Conservation (phyloP, 1,140 invertebrate genomes). For the Sycophila sp. region DNA sequence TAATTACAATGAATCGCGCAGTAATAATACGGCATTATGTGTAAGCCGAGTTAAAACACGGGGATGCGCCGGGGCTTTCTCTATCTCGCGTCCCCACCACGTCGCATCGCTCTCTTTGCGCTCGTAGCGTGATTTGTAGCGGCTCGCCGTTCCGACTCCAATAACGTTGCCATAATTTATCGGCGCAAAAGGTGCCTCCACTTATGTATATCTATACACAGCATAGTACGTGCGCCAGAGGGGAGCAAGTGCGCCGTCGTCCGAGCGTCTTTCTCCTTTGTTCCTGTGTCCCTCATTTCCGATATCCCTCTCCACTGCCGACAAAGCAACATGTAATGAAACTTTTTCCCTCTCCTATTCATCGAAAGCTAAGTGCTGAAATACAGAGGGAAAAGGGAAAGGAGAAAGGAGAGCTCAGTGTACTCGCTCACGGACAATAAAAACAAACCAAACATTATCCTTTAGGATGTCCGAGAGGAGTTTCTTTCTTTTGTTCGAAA, state of each 20-base stretch:
- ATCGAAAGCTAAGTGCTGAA: conserved; percentile 17
- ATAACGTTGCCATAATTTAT: conserved; percentile 57
- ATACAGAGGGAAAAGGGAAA: not conserved
- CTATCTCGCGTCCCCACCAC: no score
- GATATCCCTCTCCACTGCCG: not conserved
- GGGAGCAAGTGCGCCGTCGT: not conserved
- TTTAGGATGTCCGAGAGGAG: conserved; percentile 16
- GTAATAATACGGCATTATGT: conserved; percentile 56
- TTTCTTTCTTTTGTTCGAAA: conserved; percentile 14
- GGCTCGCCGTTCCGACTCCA: conserved; percentile 43
- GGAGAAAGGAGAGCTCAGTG: not conserved
- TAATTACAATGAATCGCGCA: conserved; percentile 55
- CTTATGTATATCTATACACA: not conserved
- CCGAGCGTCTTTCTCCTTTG: not conserved
- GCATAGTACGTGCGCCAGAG: not conserved
- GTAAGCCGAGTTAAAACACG: conserved; percentile 51
- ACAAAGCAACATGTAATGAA: conserved; percentile 30
- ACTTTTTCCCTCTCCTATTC: conserved; percentile 27
- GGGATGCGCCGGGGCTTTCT: not conserved
- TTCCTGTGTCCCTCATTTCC: conserved; percentile 1
- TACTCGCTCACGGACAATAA: conserved; percentile 6
- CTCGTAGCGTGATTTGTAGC: conserved; percentile 49
- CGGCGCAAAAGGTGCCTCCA: conserved; percentile 51
- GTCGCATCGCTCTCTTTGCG: conserved; percentile 18
- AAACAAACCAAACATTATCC: conserved; percentile 29